These are phyloP conservation scores for Bradysia coprophila DNA, from an alignment of 1,140 invertebrate genomes.

Conservation along the genomic window DNA sequence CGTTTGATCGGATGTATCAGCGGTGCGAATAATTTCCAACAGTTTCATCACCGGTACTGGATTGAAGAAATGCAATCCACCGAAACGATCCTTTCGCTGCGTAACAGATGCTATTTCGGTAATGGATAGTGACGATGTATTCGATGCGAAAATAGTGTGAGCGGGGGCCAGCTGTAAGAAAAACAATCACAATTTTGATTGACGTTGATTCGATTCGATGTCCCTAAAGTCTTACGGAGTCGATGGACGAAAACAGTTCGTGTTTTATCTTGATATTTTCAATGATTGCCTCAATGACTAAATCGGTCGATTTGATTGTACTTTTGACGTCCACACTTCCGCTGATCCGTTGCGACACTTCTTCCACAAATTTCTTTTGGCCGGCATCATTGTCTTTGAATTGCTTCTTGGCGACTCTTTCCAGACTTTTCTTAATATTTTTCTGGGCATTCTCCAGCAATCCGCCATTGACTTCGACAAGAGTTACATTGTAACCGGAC, in stretches of 20 bases:
- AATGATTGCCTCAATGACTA: constrained; percentile 76
- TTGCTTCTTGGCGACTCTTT: constrained; percentile 59
- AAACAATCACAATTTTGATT: constrained; percentile 6
- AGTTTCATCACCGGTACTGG: constrained; percentile 85
- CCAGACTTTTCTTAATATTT: constrained; percentile 46
- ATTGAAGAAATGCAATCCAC: constrained; percentile 83
- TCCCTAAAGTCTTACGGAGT: no score
- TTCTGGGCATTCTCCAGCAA: constrained; percentile 47
- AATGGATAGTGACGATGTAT: constrained; percentile 77
- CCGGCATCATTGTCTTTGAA: constrained; percentile 46
- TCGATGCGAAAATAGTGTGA: constrained; percentile 65
- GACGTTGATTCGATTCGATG: no score
- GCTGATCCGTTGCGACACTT: constrained; percentile 37
- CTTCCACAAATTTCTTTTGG: constrained; percentile 44
- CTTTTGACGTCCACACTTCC: constrained; percentile 36
- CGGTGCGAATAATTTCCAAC: constrained; percentile 53
- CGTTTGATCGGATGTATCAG: constrained; percentile 55
- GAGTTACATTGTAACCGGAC: constrained; percentile 51
- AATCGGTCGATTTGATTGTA: constrained; percentile 43
- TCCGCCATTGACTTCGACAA: constrained; percentile 54
- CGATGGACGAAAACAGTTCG: constrained; percentile 48
- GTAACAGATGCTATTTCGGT: constrained; percentile 60
- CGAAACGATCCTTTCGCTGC: constrained; percentile 46
- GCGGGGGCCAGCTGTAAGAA: constrained; percentile 33
- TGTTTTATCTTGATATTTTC: constrained; percentile 69